Conservation (phyloP, 64 coral and sea anemone species). For the Platygyra sinensis region DNA sequence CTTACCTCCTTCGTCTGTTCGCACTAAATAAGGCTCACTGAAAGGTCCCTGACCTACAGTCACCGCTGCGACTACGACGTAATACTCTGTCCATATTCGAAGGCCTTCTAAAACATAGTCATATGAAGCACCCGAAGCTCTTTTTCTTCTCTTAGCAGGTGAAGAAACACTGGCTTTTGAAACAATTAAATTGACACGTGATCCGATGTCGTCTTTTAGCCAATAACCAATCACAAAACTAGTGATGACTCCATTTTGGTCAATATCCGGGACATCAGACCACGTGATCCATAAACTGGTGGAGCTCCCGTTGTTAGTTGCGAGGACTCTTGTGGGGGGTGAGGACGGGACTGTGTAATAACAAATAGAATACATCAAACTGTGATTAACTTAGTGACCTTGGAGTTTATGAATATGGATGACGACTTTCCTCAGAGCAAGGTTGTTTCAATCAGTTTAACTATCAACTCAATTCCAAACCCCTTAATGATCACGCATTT, state of each 20-base stretch:
- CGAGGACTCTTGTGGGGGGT: background rate
- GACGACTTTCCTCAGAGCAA: too few species aligned
- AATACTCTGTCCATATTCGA: slow-evolving; percentile 55
- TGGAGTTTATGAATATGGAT: background rate
- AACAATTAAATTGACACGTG: background rate
- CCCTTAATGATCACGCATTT: too few species aligned
- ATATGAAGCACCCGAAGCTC: background rate
- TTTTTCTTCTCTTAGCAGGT: background rate
- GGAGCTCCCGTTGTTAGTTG: slow-evolving; percentile 1
- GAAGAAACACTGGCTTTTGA: background rate
- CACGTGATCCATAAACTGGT: slow-evolving; percentile 26
- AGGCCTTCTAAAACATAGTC: background rate
- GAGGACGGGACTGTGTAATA: slow-evolving; percentile 21
- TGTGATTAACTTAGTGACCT: background rate
- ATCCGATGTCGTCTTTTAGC: background rate
- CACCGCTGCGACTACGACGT: slow-evolving; percentile 1
- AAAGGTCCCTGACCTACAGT: slow-evolving; percentile 38
- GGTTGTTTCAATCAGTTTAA: too few species aligned
- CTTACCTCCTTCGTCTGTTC: slow-evolving; percentile 62
- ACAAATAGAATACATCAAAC: background rate
- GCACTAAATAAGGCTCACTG: background rate
- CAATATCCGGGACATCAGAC: background rate
- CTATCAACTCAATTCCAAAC: too few species aligned
- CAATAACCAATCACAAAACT: slow-evolving; percentile 29
- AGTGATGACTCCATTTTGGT: slow-evolving; percentile 10